These are phyloP conservation scores for Panulirus ornatus DNA, from an alignment of 1,140 invertebrate species.

Conservation along the genomic window DNA sequence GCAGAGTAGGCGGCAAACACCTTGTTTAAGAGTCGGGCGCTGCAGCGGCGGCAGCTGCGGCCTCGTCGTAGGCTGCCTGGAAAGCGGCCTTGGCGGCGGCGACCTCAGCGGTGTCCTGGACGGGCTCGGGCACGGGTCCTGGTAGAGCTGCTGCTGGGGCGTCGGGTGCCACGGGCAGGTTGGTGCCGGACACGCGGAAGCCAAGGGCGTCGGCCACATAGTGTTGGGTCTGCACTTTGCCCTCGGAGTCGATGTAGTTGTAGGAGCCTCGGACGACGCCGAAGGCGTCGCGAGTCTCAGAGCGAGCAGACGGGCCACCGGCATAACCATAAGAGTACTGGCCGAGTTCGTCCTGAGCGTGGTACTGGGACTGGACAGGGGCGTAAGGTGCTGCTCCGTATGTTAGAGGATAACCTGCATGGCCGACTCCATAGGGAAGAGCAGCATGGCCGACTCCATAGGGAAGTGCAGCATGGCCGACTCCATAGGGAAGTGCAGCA, in stretches of 20 bases:
- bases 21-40: constrained; percentile 45
- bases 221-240: constrained; percentile 60
- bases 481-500: too few relatives aligned
- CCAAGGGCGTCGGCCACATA: constrained; percentile 77
- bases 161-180: constrained; percentile 79
- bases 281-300: constrained; percentile 56
- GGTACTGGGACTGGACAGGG: constrained; percentile 54
- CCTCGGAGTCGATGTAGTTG: constrained; percentile 61
- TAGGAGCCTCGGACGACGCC: constrained; percentile 47
- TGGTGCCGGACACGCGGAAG: constrained; percentile 84
- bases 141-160: constrained; percentile 7
- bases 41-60: constrained; percentile 38
- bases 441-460: not conserved
- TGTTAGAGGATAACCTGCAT: not conserved
- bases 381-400: constrained; percentile 14
- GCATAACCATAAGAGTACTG: constrained; percentile 64
- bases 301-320: constrained; percentile 44
- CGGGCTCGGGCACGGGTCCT: constrained; percentile 8
- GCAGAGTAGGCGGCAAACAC: constrained; percentile 24
- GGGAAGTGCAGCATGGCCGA: not conserved
- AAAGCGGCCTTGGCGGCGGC: constrained; percentile 53
- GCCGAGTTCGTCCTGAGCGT: constrained; percentile 62
- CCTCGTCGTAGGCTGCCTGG: constrained; percentile 37
- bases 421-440: not conserved
- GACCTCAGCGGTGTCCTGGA: constrained; percentile 57